Evolutionary conservation across 2,797 vertebrate species (phyloP).

Genomic region (Apogon talboti): DNA sequence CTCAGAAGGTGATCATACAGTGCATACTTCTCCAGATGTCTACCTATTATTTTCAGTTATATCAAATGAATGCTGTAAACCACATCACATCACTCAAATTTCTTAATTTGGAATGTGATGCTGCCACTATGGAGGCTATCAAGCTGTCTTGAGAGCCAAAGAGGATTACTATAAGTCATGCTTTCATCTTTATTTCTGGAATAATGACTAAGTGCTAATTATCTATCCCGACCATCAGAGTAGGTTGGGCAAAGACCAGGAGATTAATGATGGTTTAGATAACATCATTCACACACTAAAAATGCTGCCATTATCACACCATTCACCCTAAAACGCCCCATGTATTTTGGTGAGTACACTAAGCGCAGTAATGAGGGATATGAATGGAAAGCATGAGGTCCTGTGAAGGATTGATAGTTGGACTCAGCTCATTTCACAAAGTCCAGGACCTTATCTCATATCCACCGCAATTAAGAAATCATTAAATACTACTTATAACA

Average conservation of each 20-base stretch:
- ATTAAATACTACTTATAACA: background rate
- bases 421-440: conserved; percentile 11
- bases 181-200: conserved; percentile 63
- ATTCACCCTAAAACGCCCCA: background rate
- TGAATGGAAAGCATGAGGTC: background rate
- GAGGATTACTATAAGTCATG: conserved; percentile 38
- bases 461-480: background rate
- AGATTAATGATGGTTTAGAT: conserved; percentile 30
- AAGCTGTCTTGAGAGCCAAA: conserved; percentile 45
- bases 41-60: too few relatives aligned
- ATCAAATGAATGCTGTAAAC: background rate
- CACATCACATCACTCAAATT: conserved; percentile 4
- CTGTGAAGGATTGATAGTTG: background rate
- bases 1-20: too few relatives aligned
- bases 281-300: conserved; percentile 28
- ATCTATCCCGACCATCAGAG: conserved; percentile 43
- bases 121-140: conserved; percentile 24
- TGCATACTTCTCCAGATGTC: too few relatives aligned
- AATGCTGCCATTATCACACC: conserved; percentile 28
- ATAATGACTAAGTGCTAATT: conserved; percentile 51
- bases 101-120: conserved; percentile 40
- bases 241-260: conserved; percentile 31
- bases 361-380: conserved; percentile 4
- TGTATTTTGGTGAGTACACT: background rate
- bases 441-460: conserved; percentile 3